Evolutionary conservation across 1,140 invertebrate species (phyloP).

Genomic region (Adelges cooleyi): DNA sequence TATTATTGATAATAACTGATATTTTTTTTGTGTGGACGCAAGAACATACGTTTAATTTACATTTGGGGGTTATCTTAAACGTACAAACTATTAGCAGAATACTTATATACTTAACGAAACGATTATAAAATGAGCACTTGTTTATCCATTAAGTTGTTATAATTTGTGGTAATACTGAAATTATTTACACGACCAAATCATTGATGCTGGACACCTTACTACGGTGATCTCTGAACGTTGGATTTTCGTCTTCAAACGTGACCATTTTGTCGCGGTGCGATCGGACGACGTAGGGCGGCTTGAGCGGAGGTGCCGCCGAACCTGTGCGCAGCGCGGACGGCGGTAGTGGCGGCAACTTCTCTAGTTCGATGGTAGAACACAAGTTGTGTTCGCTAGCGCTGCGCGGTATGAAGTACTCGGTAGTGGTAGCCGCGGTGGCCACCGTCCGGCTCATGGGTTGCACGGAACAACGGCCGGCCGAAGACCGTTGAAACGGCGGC

Average conservation of each 20-base stretch:
- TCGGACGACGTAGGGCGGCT: too few relatives aligned
- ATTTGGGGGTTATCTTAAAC: too few relatives aligned
- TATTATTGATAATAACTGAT: too few relatives aligned
- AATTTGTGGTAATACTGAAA: too few relatives aligned
- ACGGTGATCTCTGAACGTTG: neutral
- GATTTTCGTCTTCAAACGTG: constrained; percentile 60
- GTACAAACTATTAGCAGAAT: too few relatives aligned
- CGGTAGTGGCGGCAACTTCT: constrained; percentile 43
- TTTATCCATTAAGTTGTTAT: too few relatives aligned
- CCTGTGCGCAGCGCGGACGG: constrained; percentile 35
- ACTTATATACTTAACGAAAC: too few relatives aligned
- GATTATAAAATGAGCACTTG: too few relatives aligned
- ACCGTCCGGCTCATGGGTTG: constrained; percentile 34
- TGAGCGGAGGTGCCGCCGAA: constrained; percentile 29
- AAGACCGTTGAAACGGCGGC: constrained; percentile 47
- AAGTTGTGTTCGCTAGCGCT: constrained; percentile 70
- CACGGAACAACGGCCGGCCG: constrained; percentile 50
- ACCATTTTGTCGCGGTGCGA: constrained; percentile 57
- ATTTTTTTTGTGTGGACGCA: too few relatives aligned
- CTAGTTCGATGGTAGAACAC: constrained; percentile 44
- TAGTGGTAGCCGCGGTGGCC: constrained; percentile 28
- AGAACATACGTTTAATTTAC: too few relatives aligned
- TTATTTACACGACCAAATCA: too few relatives aligned
- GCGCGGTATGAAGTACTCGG: constrained; percentile 69
- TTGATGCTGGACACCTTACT: neutral